Evolutionary conservation across 2,888 invertebrate genomes (phyloP), one percentile per base, ranked within the genome.

Genomic region (Nasonia oneida): DNA sequence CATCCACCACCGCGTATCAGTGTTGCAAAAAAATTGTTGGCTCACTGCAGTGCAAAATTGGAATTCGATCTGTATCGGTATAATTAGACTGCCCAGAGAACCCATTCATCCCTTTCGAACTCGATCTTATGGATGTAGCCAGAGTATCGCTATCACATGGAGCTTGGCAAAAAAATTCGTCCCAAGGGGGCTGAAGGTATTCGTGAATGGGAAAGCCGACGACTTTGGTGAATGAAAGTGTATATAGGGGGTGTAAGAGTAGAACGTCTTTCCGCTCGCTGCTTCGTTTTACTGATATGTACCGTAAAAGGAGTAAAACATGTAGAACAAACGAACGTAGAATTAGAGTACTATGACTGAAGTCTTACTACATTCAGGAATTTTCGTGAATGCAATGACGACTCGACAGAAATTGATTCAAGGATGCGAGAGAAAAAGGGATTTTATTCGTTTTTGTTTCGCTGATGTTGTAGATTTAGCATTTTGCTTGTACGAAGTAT

Each of bases 201-300:
- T 39, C 57, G 18, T 73, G 81, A 85, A 81, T 81, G 85, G 73
- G 77, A 64, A 84, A 70, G 37, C 14, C 73, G 57, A 67, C n/a
- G 37, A 50, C 29, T 67, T 67, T 67, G n/a, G 15, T 70, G 76
- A 81, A 76, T 61, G 71, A 81, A 81, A 77, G 47, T 37, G 37
- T 5, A 37, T 29, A 37, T 37, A 37, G 85, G 77, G 76, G 77
- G 76, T 73, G 85, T 81, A 85, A 85, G 71, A 53, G 80, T 80
- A 84, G 84, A 80, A 67, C 75, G 70, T 76, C 33, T 76, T 84
- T 80, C 74, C 84, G 80, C 39, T 84, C 37, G n/a, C 42, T 37
- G 50, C 14, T 71, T 42, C 29, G 37, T n/a, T n/a, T 39, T 5
- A 12, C 39, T n/a, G 37, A 78, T 57, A 47, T 47, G 12, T 47